Evolutionary conservation across 2,888 invertebrate genomes (phyloP), one percentile per base, ranked within the genome.

Genomic region (Antheraea yamamai): DNA sequence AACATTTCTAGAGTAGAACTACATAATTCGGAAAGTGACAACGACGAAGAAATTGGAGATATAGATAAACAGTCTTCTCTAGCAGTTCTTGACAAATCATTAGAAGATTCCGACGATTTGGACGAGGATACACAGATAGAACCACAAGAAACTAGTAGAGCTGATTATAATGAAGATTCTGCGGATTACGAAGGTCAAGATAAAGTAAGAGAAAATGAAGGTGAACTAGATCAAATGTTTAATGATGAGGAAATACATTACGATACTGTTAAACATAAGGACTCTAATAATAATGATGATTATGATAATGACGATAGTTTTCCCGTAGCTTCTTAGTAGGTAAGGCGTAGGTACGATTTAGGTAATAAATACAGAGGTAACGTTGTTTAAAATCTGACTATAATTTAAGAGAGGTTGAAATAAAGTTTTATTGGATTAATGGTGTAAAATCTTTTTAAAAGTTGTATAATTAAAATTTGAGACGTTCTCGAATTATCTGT

Each of bases 261-360:
- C 70, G 73, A 72, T 18, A 78, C 12, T 73, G 74, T 81, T 26
- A 87, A 84, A 75, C 86, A 85, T 77, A 89, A 82, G 77, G 91
- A 91, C 78, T 81, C 83, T 2, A 91, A 91, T 81, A 91, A 90
- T 76, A 89, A 91, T 78, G 87, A 90, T 79, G 83, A 85, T 77
- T 81, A 87, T 73, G 90, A 93, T 76, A 77, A 79, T 4, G 88
- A 91, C 74, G 91, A 90, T 74, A 85, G 81, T 52, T 85, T 85
- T 61, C 88, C 92, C 61, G 86, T 92, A 74, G 91, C 88, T 23
- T 92, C 89, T 81, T 92, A 80, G 77, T 75, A 47, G 47, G 12
- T 47, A 47, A 47, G 12, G 47, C 2, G 7, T 77, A 66, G 18
- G 20, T 74, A 70, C 47, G 30, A 30, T 30, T 30, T 75, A 30